Evolutionary conservation across 2,888 invertebrate genomes (phyloP).

Genomic region (Orthosia gracilis): DNA sequence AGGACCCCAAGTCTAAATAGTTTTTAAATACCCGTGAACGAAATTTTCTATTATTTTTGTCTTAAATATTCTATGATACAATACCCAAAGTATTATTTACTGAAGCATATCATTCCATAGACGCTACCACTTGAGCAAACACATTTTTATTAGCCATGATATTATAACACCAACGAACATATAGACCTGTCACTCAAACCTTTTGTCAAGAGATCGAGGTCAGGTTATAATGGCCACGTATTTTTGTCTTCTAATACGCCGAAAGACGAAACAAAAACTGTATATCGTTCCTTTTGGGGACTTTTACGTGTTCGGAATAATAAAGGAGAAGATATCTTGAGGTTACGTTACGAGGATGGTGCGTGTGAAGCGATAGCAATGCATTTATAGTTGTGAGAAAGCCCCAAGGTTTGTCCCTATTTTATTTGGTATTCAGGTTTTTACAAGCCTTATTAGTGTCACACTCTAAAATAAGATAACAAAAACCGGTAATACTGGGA

Average conservation of each 20-base stretch:
- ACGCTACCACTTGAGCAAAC: conserved; percentile 75
- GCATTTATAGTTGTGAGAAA: too few relatives aligned
- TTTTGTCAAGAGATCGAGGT: conserved; percentile 50
- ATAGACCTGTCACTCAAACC: conserved; percentile 51
- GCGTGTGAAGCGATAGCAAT: background rate
- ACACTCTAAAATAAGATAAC: too few relatives aligned
- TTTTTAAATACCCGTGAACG: background rate
- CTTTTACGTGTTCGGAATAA: conserved; percentile 72
- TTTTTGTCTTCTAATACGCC: conserved; percentile 67
- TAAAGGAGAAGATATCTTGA: conserved; percentile 57
- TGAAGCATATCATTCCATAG: conserved; percentile 24
- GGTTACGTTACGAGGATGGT: conserved; percentile 41
- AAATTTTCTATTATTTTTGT: background rate
- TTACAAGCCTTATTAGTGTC: too few relatives aligned
- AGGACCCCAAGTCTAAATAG: background rate
- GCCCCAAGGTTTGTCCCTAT: too few relatives aligned
- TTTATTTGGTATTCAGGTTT: too few relatives aligned
- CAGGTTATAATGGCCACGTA: conserved; percentile 55
- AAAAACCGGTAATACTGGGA: background rate
- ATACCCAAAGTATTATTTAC: conserved; percentile 18
- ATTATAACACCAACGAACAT: conserved; percentile 65
- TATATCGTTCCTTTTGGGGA: conserved; percentile 66
- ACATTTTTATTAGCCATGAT: conserved; percentile 78
- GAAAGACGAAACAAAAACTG: conserved; percentile 69
- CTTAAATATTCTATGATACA: background rate